Conservation (phyloP, 2,888 invertebrate species). For the Syritta pipiens region DNA sequence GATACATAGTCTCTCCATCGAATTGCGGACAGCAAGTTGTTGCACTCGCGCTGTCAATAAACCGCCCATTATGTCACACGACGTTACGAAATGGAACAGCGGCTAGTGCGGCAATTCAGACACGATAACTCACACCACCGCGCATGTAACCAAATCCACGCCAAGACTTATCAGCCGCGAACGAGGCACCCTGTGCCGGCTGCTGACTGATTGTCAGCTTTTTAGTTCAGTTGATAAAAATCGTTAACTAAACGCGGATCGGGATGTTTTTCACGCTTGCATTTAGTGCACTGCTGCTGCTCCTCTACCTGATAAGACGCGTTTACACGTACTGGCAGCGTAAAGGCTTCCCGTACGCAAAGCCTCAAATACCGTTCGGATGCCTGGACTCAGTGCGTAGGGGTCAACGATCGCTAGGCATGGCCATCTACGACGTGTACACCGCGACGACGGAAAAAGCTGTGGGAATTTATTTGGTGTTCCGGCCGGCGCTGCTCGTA, state of each 20-base stretch:
- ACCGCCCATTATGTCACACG: no score
- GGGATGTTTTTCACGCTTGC: constrained; percentile 30
- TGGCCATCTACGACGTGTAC: constrained; percentile 83
- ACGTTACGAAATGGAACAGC: no score
- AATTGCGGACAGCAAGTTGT: no score
- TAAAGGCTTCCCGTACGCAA: constrained; percentile 78
- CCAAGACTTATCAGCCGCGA: no score
- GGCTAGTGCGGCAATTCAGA: no score
- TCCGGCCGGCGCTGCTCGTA: constrained; percentile 82
- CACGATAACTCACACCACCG: no score
- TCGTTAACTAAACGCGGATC: neutral
- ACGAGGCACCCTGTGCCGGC: no score
- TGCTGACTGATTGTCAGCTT: no score
- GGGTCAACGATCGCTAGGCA: constrained; percentile 82
- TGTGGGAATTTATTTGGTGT: constrained; percentile 83
- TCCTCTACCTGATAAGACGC: constrained; percentile 74
- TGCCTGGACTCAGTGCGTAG: constrained; percentile 81
- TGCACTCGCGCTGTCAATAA: no score
- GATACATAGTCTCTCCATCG: no score
- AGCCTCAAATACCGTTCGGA: constrained; percentile 84
- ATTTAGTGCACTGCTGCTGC: constrained; percentile 32
- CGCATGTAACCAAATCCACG: no score
- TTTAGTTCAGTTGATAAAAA: neutral
- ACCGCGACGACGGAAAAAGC: constrained; percentile 76
- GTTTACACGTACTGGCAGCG: constrained; percentile 76